These are phyloP conservation scores for Cantharis nigra DNA, from an alignment of 2,888 invertebrate genomes.

Conservation along the genomic window DNA sequence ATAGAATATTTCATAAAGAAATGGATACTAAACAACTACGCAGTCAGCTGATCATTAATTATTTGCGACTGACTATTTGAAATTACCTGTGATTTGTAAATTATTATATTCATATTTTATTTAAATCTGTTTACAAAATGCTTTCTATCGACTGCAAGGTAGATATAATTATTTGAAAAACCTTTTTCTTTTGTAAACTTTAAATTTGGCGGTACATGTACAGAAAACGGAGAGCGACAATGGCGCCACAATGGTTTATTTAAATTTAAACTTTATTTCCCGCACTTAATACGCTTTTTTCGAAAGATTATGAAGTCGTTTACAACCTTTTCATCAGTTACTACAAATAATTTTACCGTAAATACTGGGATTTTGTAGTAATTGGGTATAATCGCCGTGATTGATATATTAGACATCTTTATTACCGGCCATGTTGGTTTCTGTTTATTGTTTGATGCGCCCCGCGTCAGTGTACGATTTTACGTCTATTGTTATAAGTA, in stretches of 20 bases:
- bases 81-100: no score
- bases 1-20: no score
- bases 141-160: no score
- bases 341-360: not conserved
- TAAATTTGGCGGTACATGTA: not conserved
- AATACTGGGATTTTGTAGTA: no score
- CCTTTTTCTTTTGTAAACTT: not conserved
- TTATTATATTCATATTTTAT: no score
- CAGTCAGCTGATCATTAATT: no score
- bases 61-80: no score
- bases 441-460: constrained; percentile 57
- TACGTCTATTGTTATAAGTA: constrained; percentile 35
- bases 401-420: constrained; percentile 4
- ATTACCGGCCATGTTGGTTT: constrained; percentile 53
- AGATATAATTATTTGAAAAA: not conserved
- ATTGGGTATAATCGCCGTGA: not conserved
- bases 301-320: no score
- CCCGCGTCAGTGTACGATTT: constrained; percentile 51
- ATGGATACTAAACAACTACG: no score
- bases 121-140: no score
- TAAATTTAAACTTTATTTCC: not conserved
- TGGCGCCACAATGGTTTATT: not conserved
- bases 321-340: not conserved
- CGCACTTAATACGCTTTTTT: not conserved
- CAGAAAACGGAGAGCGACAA: not conserved